Base-by-base conservation (phyloP, 2,113 vertebrate species). In the Prolemur simus region DNA sequence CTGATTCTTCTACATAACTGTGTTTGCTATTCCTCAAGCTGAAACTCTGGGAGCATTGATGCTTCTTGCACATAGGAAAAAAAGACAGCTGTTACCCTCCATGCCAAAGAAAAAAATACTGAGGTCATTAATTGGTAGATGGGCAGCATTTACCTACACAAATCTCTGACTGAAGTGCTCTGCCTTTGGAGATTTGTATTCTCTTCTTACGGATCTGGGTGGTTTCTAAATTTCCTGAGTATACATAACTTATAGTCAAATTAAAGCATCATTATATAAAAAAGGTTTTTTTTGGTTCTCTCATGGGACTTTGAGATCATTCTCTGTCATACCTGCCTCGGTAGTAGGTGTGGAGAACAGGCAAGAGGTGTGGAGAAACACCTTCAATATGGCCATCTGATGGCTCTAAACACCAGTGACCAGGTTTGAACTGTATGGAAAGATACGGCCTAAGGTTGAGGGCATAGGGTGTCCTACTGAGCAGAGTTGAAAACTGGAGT, bases 141-240 rank as follows among this genome's bases (percentile, higher is more conserved):
- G 34, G 54, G 4, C 14, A 76, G 32, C 37, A 74, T 54, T 77
- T 83, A 64, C n/a, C 56, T 93, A 8, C 25, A 58, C 3, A 21
- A n/a, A 34, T n/a, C 74, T 76, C 27, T 76, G 14, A 32, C 1
- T 52, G 42, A 84, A 52, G n/a, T 73, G 8, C 20, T 78, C 34
- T 39, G 23, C 52, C 45, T 86, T 68, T 78, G n/a, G 54, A 63
- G 45, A 91, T 37, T 27, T 94, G 54, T 63, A 74, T 42, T 74
- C 47, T 89, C 34, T 52, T 95, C 56, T 94, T 39, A 92, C 89
- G 69, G 34, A 97, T 81, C 25, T 77, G 47, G 25, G n/a, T n/a
- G 8, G 60, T 96, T 95, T 77, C 34, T 77, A 82, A 66, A 25
- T 85, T 74, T 87, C 45, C 42, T 82, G 20, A 90, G 45, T 71